Conservation (phyloP, 2,797 vertebrate species). For the Anabas testudineus region DNA sequence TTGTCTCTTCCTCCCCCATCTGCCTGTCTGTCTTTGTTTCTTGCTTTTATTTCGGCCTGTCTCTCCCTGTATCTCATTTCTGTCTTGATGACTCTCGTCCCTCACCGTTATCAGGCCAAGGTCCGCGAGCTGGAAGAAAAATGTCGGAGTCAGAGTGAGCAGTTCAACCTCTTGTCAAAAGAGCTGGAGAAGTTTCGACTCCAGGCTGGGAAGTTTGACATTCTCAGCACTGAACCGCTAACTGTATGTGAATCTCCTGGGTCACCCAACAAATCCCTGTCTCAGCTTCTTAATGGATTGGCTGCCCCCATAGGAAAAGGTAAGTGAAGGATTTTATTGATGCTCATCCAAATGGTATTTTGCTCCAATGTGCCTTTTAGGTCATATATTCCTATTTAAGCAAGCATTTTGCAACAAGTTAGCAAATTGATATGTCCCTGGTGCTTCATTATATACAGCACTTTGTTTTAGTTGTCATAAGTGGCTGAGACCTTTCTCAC, state of each 20-base stretch:
- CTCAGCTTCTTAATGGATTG: constrained; percentile 93
- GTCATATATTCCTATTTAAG: constrained; percentile 2
- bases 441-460: background rate
- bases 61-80: constrained; percentile 17
- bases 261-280: constrained; percentile 88
- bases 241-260: constrained; percentile 82
- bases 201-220: constrained; percentile 92
- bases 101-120: constrained; percentile 87
- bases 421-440: background rate
- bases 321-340: constrained; percentile 57
- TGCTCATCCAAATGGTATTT: background rate
- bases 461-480: background rate
- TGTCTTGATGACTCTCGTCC: constrained; percentile 40
- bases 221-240: constrained; percentile 84
- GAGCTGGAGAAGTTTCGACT: constrained; percentile 95
- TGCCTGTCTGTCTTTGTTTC: constrained; percentile 20
- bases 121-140: constrained; percentile 98
- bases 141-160: constrained; percentile 96
- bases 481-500: constrained; percentile 2
- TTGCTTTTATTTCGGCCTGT: background rate
- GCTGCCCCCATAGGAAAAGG: constrained; percentile 91
- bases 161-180: constrained; percentile 96
- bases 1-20: constrained; percentile 11
- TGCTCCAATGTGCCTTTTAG: background rate
- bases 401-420: background rate